Conservation (phyloP, 2,797 vertebrate genomes). For the Scolopax rusticola region DNA sequence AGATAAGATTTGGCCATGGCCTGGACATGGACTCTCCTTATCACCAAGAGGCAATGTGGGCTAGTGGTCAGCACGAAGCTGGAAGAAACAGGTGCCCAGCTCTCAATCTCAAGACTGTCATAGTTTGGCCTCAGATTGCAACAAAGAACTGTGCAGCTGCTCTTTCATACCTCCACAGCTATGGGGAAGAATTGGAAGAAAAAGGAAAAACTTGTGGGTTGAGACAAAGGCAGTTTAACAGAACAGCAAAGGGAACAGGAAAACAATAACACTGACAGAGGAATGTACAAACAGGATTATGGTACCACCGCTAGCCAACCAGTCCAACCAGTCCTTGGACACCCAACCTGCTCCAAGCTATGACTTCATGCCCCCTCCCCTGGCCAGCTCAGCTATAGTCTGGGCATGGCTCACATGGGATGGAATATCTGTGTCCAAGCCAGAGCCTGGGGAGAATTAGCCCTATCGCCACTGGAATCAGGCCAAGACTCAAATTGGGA, state of each 20-base stretch:
- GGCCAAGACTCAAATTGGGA: not conserved
- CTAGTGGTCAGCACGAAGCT: not conserved
- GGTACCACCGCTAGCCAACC: not conserved
- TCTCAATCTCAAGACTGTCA: not conserved
- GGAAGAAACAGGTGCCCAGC: not conserved
- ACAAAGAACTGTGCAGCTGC: not conserved
- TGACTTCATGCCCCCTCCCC: not conserved
- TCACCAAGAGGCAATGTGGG: not conserved
- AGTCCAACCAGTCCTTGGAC: not conserved
- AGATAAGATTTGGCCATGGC: not conserved
- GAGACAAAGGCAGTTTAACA: not conserved
- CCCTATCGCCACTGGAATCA: not conserved
- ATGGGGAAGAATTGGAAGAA: not conserved
- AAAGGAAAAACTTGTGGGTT: not conserved
- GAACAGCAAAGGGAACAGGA: not conserved
- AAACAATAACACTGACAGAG: not conserved
- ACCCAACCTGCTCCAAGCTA: not conserved
- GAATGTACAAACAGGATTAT: not conserved
- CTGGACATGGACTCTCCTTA: not conserved
- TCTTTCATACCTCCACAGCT: too few species aligned
- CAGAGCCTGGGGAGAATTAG: not conserved
- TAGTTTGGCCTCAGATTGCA: not conserved
- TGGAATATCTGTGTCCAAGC: not conserved
- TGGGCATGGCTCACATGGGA: not conserved
- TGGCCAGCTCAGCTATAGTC: not conserved